Evolutionary conservation across 2,888 invertebrate genomes (phyloP), one percentile per base, ranked within the genome.

Genomic region (Metellina segmentata): DNA sequence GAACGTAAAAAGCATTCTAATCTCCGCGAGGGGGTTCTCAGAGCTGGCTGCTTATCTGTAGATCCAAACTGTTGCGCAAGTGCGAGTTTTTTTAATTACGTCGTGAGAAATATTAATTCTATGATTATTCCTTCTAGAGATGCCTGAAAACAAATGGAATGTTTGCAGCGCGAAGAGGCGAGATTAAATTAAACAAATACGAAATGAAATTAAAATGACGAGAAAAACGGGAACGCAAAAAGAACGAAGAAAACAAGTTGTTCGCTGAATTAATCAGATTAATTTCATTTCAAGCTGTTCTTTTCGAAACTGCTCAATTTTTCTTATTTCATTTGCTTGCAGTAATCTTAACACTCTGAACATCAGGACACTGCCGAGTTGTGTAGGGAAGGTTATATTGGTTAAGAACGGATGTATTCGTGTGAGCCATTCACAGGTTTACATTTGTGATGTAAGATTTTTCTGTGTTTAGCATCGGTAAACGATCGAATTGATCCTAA

Each of bases 221-320:
- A 81, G 83, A 85, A 90, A 90, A 78, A 89, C 79, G 70, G 51
- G 70, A 81, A 70, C n/a, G 70, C 48, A 81, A 70, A 81, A 81
- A 81, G 70, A 34, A 34, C 34, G 34, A 11, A 8, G 61, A 8
- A 61, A 61, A 61, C 9, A 61, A 61, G 5, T 1, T 61, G 13
- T 16, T 61, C 16, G 11, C 61, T 9, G 11, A 61, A 61, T 61
- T 61, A 61, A 7, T 61, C 11, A 16, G 7, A 61, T 8, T 61
- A 61, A 61, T 61, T 61, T 61, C 1, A 34, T 34, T 61, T 61
- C 16, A 61, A 61, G 61, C 61, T 61, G 61, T 1, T 61, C 16
- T 11, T 16, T 61, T 61, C 61, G 61, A 61, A 61, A 61, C 1
- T 4, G 34, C 34, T 34, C 1, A 34, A 34, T 34, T 34, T 34